phyloP scores from a whole-genome alignment of 2,888 invertebrate genomes.

The Amiota communis region DNA sequence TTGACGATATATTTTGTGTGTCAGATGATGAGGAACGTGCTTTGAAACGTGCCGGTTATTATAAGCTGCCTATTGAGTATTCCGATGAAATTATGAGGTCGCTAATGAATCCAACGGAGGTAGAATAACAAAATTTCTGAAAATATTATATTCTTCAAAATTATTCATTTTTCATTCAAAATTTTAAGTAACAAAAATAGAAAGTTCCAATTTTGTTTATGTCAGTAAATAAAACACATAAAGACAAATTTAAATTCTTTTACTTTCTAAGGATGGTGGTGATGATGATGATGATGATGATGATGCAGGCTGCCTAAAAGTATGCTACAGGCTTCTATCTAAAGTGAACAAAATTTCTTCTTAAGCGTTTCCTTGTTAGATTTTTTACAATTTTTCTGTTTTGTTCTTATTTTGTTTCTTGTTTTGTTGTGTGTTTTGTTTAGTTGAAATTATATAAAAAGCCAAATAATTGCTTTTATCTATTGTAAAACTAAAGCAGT shows the following conservation, averaged over 20 bases:
- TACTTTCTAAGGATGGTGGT: neutral
- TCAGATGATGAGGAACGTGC: slow-evolving; percentile 61
- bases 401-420: neutral
- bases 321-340: slow-evolving; percentile 12
- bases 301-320: neutral
- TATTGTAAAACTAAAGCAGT: slow-evolving; percentile 8
- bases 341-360: neutral
- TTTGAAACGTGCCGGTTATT: slow-evolving; percentile 57
- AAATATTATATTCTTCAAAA: neutral
- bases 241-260: neutral
- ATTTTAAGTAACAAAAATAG: slow-evolving; percentile 3
- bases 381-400: neutral
- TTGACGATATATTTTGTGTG: slow-evolving; percentile 67
- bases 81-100: slow-evolving; percentile 59
- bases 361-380: neutral
- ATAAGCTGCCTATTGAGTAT: slow-evolving; percentile 55
- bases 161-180: neutral
- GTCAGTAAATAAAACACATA: neutral
- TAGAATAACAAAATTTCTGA: slow-evolving; percentile 16
- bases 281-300: too few relatives aligned
- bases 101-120: slow-evolving; percentile 56
- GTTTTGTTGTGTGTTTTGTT: neutral
- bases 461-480: slow-evolving; percentile 19
- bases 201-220: slow-evolving; percentile 31
- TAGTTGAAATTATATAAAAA: slow-evolving; percentile 13